Evolutionary conservation across 2,797 vertebrate species (phyloP).

Genomic region (Sternarchorhynchus goeldii): DNA sequence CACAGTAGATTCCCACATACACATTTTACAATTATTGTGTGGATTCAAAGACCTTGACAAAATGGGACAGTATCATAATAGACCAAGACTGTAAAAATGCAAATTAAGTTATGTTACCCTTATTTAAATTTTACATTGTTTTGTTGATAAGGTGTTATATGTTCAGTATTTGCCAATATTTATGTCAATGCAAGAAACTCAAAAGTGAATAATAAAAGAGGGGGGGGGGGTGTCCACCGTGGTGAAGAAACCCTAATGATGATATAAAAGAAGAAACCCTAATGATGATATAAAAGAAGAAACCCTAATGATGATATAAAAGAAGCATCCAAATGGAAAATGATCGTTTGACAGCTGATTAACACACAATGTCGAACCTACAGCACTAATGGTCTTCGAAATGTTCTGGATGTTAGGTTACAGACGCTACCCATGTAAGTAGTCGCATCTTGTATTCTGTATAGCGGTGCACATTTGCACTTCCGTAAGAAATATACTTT

Average conservation of each 20-base stretch:
- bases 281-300: neutral
- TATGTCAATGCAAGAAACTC: neutral
- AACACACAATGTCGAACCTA: neutral
- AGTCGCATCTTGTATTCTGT: neutral
- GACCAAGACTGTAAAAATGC: neutral
- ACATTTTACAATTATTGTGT: slow-evolving; percentile 30
- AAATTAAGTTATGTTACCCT: neutral
- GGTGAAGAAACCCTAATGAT: too few relatives aligned
- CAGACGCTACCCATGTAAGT: neutral
- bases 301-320: neutral
- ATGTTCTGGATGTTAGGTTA: neutral
- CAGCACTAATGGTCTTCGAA: neutral
- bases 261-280: too few relatives aligned
- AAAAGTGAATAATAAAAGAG: neutral
- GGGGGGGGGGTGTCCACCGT: neutral
- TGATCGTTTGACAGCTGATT: slow-evolving; percentile 22
- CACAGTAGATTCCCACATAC: slow-evolving; percentile 25
- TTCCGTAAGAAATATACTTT: slow-evolving; percentile 7
- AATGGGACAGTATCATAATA: neutral
- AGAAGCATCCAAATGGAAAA: slow-evolving; percentile 7
- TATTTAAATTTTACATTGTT: neutral
- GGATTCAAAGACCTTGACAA: neutral
- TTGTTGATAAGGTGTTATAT: neutral
- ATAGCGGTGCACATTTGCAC: neutral
- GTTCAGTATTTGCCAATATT: neutral